These are phyloP conservation scores for Benthochromis sp. DNA, from an alignment of 2,113 vertebrate genomes.

Conservation along the genomic window DNA sequence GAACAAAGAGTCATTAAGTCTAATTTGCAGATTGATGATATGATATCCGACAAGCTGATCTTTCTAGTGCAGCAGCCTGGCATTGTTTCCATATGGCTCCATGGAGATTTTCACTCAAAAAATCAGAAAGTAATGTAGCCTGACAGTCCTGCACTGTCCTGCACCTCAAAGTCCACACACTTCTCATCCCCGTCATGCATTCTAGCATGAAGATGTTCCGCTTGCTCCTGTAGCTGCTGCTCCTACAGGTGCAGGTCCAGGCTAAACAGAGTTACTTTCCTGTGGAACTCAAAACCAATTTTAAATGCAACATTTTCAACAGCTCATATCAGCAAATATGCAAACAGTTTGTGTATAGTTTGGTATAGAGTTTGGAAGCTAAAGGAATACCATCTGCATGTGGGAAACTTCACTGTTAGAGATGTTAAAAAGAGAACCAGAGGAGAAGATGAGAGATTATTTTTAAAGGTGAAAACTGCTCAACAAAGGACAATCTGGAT, in stretches of 20 bases:
- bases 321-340: not conserved
- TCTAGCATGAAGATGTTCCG: not conserved
- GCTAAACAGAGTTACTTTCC: not conserved
- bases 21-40: not conserved
- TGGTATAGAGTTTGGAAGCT: not conserved
- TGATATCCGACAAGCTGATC: not conserved
- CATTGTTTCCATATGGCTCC: not conserved
- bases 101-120: not conserved
- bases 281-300: not conserved
- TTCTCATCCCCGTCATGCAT: not conserved
- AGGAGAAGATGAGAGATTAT: not conserved
- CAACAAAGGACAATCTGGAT: not conserved
- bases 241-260: not conserved
- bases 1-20: not conserved
- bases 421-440: not conserved
- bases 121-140: not conserved
- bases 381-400: not conserved
- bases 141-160: not conserved
- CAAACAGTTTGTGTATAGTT: not conserved
- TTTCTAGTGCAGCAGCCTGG: not conserved
- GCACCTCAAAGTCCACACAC: not conserved
- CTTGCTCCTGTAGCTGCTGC: not conserved
- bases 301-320: not conserved
- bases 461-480: not conserved
- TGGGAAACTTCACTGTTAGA: not conserved